A percentile compares a stretch with the other conserved stretches of the same genome.
Conservation (phyloP, 2,797 vertebrate genomes). For the Myotis daubentonii region DNA sequence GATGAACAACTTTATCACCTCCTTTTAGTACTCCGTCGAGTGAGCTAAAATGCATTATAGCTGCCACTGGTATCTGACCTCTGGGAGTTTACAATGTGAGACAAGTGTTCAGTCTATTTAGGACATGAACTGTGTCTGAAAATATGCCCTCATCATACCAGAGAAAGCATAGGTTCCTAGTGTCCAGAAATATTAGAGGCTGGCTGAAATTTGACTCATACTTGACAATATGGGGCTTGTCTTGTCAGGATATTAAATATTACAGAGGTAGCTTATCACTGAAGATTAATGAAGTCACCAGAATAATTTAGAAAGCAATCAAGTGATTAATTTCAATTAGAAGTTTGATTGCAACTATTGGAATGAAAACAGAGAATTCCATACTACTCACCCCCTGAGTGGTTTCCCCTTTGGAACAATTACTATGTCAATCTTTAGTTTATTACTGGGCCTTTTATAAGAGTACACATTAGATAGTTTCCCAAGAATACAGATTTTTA, state of each 20-base stretch:
- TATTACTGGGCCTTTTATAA: constrained; percentile 36
- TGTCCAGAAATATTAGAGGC: constrained; percentile 47
- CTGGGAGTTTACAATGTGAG: constrained; percentile 46
- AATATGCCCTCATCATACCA: neutral
- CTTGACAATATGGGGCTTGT: neutral
- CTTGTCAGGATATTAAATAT: constrained; percentile 61
- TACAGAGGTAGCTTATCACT: constrained; percentile 56
- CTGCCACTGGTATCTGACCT: constrained; percentile 47
- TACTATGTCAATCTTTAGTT: constrained; percentile 55
- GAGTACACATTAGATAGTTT: constrained; percentile 42
- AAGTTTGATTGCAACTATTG: constrained; percentile 67
- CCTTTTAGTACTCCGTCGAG: constrained; percentile 18
- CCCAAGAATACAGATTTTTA: constrained; percentile 38
- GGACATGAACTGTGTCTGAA: constrained; percentile 39
- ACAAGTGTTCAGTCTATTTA: constrained; percentile 47
- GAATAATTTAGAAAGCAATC: constrained; percentile 78
- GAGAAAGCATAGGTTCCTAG: neutral
- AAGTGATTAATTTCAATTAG: constrained; percentile 78
- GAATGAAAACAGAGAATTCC: constrained; percentile 64
- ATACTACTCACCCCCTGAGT: constrained; percentile 46
- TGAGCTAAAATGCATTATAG: constrained; percentile 41
- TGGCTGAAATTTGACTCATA: constrained; percentile 35
- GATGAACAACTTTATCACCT: constrained; percentile 48
- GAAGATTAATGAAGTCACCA: constrained; percentile 77
- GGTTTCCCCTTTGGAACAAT: constrained; percentile 52